These are phyloP conservation scores for Drosophila neutralis DNA, from an alignment of 2,888 invertebrate genomes.

Conservation along the genomic window DNA sequence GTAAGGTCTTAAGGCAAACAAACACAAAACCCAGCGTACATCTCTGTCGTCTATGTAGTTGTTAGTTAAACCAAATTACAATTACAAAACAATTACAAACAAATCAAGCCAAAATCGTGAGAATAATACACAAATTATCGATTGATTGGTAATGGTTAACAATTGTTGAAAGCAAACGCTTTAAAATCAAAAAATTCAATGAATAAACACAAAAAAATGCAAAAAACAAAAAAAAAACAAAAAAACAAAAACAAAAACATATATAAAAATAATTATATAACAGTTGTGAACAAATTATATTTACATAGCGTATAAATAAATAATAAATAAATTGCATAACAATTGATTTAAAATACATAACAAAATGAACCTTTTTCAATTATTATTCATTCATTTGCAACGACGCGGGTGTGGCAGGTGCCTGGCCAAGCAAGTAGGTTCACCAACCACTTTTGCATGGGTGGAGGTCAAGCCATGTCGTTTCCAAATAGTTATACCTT, in stretches of 20 bases:
- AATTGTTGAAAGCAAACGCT: conserved; percentile 72
- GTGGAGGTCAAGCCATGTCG: background rate
- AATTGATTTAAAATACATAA: conserved; percentile 73
- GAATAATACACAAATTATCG: conserved; percentile 62
- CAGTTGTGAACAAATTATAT: conserved; percentile 80
- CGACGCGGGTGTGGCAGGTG: background rate
- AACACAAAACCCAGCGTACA: conserved; percentile 44
- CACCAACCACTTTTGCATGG: background rate
- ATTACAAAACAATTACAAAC: conserved; percentile 55
- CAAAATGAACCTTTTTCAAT: background rate
- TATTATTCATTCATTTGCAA: background rate
- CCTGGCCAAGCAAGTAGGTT: background rate
- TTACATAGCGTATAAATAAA: conserved; percentile 79
- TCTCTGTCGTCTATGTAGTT: conserved; percentile 68
- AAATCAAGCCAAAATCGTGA: conserved; percentile 45
- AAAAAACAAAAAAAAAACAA: conserved; percentile 19
- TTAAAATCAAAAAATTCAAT: conserved; percentile 65
- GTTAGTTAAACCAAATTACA: conserved; percentile 71
- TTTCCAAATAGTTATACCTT: background rate
- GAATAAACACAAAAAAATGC: conserved; percentile 25
- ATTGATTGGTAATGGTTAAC: conserved; percentile 49
- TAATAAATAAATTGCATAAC: conserved; percentile 81
- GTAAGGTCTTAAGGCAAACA: conserved; percentile 40
- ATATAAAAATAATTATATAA: conserved; percentile 69
- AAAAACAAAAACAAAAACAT: conserved; percentile 6